A percentile compares a stretch with the other conserved stretches of the same genome.
These are phyloP conservation scores for Scarus forsteni DNA, from an alignment of 2,797 vertebrate genomes.

Conservation along the genomic window DNA sequence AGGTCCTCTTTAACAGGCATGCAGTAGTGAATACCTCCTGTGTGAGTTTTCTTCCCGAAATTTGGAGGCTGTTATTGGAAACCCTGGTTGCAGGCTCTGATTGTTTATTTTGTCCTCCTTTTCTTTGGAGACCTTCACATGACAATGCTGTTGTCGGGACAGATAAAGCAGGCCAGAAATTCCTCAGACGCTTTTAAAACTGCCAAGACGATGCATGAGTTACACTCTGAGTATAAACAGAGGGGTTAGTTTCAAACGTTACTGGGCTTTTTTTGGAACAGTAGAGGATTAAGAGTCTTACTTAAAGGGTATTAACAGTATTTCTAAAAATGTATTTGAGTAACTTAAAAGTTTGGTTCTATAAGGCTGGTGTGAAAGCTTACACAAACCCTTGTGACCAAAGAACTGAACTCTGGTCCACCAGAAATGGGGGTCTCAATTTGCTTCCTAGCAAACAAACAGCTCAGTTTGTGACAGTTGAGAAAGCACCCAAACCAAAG, in stretches of 20 bases:
- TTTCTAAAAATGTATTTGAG: too few relatives aligned
- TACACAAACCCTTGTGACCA: too few relatives aligned
- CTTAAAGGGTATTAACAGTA: background rate
- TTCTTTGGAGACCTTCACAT: conserved; percentile 65
- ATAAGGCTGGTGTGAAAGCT: too few relatives aligned
- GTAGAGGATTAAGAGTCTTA: background rate
- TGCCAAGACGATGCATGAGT: conserved; percentile 48
- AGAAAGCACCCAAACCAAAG: too few relatives aligned
- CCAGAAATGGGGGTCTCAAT: too few relatives aligned
- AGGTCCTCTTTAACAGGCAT: conserved; percentile 51
- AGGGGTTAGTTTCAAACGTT: conserved; percentile 6
- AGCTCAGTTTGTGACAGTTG: too few relatives aligned
- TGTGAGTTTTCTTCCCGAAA: conserved; percentile 20
- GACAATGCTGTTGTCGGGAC: conserved; percentile 60
- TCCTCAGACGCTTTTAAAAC: conserved; percentile 42
- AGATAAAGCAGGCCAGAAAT: conserved; percentile 58
- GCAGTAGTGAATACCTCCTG: conserved; percentile 61
- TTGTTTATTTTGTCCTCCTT: conserved; percentile 75
- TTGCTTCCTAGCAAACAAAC: too few relatives aligned
- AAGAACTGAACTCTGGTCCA: too few relatives aligned
- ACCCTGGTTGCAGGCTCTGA: conserved; percentile 61
- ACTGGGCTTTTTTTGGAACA: background rate
- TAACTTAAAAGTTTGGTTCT: too few relatives aligned
- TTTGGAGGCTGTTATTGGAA: conserved; percentile 71
- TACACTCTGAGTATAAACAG: conserved; percentile 15